Evolutionary conservation across 53 echinoderm and acorn worm genomes (phyloP), one percentile per base, ranked within the genome.

Genomic region (Astropecten irregularis): DNA sequence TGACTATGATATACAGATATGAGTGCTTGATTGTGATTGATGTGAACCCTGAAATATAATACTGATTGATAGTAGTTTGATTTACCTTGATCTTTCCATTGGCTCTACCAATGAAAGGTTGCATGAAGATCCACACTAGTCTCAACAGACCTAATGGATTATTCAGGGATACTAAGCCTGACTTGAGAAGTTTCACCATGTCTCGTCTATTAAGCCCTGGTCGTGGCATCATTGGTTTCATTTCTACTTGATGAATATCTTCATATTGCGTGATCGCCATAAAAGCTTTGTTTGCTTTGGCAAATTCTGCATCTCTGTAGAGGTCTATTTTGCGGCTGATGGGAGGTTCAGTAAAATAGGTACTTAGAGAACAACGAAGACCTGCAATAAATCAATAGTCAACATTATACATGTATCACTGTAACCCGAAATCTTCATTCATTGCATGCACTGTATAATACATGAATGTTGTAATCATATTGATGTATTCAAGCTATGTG

Each of bases 321-420:
- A 79, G 47, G 29, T 79, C 79, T n/a, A 79, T 44, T 32, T 44
- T 62, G 44, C 62, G 60, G 30, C 79, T 79, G 21, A 79, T 47
- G 10, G 79, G 79, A 0, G 79, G 79, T 59, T 79, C 79, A 16
- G 79, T 79, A 29, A 79, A 27, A 28, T 46, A 79, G 60, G 79
- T 79, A 14, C 79, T 79, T 21, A 79, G 59, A n/a, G 79, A 21
- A 79, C 61, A 79, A 40, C 79, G 79, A 0, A 79, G 79, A 60
- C 29, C 79, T 79, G 29, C 31, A 40, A 73, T n/a, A n/a, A n/a
- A n/a, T n/a, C n/a, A n/a, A n/a, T n/a, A n/a, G n/a, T n/a, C n/a
- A n/a, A n/a, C n/a, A n/a, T n/a, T n/a, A n/a, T n/a, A n/a, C n/a
- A n/a, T n/a, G n/a, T n/a, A n/a, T n/a, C n/a, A n/a, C n/a, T n/a